These are phyloP conservation scores for Merops nubicus DNA, from an alignment of 2,113 vertebrate genomes.

Conservation along the genomic window DNA sequence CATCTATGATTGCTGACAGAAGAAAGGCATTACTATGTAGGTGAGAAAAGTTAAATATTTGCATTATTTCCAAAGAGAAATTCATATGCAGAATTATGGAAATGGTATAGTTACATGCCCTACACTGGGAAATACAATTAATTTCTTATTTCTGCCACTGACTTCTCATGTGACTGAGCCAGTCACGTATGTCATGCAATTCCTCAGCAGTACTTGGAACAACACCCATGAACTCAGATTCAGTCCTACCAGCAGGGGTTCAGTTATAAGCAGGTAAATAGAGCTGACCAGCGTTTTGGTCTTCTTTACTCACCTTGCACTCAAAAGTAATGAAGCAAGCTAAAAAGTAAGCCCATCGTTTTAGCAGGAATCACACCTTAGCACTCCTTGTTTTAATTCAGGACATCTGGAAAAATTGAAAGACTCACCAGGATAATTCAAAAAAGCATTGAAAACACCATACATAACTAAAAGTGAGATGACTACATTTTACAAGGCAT, in stretches of 20 bases:
- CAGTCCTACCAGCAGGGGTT: neutral
- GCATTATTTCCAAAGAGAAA: neutral
- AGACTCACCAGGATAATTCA: neutral
- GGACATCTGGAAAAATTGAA: neutral
- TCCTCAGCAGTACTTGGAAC: neutral
- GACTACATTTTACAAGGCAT: neutral
- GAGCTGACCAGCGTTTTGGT: neutral
- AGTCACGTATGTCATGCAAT: rapidly evolving
- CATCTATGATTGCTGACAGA: neutral
- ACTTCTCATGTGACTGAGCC: neutral
- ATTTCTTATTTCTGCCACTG: neutral
- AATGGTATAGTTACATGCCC: neutral
- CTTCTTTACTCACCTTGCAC: neutral
- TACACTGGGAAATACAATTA: neutral
- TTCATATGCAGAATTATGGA: neutral
- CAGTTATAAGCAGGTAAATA: neutral
- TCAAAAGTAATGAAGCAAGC: neutral
- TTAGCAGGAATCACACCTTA: neutral
- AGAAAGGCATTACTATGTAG: neutral
- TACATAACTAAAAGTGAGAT: neutral
- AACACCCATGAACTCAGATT: neutral
- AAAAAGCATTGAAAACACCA: neutral
- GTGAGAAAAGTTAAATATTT: constrained; percentile 6
- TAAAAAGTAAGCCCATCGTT: neutral
- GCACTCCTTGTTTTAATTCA: neutral